These are phyloP conservation scores for Dasypus novemcinctus DNA, from an alignment of 2,113 vertebrate genomes.

Conservation along the genomic window DNA sequence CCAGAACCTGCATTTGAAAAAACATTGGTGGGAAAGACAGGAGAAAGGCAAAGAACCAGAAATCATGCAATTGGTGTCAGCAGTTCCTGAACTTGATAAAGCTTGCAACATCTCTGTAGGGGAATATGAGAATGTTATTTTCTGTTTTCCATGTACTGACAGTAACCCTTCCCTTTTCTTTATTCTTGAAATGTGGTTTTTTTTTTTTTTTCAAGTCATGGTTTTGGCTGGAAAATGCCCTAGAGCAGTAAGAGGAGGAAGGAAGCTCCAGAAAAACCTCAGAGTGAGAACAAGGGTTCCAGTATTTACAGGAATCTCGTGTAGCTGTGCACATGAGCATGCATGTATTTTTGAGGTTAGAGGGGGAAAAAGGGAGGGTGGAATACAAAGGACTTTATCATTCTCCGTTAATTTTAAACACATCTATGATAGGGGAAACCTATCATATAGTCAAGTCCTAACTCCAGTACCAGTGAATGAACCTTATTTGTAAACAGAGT, in stretches of 20 bases:
- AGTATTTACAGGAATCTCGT: conserved; percentile 23
- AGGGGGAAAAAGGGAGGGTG: neutral
- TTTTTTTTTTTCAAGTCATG: neutral
- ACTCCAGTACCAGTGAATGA: neutral
- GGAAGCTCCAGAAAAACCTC: neutral
- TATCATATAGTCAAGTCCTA: neutral
- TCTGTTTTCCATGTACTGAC: conserved; percentile 21
- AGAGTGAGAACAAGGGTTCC: neutral
- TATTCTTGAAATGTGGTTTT: neutral
- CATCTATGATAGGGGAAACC: neutral
- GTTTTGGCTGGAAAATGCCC: conserved; percentile 49
- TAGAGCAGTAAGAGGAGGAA: neutral
- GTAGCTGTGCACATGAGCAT: neutral
- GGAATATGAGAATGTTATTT: conserved; percentile 45
- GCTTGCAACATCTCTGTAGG: conserved; percentile 37
- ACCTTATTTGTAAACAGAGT: neutral
- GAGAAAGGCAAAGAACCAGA: neutral
- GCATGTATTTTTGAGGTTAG: neutral
- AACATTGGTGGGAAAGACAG: conserved; percentile 23
- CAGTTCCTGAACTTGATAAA: conserved; percentile 16
- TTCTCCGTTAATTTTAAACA: conserved; percentile 29
- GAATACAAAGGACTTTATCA: neutral
- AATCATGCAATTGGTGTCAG: neutral
- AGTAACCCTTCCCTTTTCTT: conserved; percentile 58
- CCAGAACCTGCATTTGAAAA: conserved; percentile 6